A percentile compares a stretch with the other conserved stretches of the same genome.
Conservation (phyloP, 1,140 invertebrate species). For the Phymorhynchus buccinoides region DNA sequence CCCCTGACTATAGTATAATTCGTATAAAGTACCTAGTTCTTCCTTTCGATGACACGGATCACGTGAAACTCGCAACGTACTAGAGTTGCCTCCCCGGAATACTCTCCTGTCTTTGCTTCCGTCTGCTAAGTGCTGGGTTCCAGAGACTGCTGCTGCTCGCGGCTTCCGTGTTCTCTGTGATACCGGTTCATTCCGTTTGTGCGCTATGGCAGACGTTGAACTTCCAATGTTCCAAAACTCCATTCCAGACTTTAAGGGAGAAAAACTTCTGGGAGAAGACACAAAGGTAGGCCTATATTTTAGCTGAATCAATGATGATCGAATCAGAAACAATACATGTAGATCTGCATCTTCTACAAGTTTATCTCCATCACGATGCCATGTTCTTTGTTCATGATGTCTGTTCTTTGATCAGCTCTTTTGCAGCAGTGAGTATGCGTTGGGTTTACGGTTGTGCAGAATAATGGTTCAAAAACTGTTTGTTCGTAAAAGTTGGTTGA, state of each 20-base stretch:
- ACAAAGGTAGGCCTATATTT: constrained; percentile 39
- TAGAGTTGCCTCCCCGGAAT: background rate
- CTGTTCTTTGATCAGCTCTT: background rate
- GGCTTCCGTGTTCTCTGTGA: background rate
- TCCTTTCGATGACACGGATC: too few species aligned
- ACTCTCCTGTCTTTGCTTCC: background rate
- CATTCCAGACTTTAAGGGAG: constrained; percentile 47
- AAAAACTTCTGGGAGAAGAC: constrained; percentile 43
- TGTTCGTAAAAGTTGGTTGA: too few species aligned
- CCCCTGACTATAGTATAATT: too few species aligned
- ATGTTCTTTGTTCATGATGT: constrained; percentile 1
- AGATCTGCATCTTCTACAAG: too few species aligned
- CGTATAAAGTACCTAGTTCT: too few species aligned
- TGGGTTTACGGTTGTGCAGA: background rate
- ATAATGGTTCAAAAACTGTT: background rate
- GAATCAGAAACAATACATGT: background rate
- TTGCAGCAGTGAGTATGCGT: background rate
- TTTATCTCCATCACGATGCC: background rate
- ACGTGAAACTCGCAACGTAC: too few species aligned
- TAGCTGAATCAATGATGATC: background rate
- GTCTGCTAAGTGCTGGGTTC: background rate
- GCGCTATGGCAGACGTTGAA: background rate
- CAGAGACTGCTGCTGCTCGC: background rate
- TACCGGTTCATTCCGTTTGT: background rate
- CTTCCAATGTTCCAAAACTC: constrained; percentile 37